Evolutionary conservation across 2,888 invertebrate genomes (phyloP).

Genomic region (Lottia gigantea): DNA sequence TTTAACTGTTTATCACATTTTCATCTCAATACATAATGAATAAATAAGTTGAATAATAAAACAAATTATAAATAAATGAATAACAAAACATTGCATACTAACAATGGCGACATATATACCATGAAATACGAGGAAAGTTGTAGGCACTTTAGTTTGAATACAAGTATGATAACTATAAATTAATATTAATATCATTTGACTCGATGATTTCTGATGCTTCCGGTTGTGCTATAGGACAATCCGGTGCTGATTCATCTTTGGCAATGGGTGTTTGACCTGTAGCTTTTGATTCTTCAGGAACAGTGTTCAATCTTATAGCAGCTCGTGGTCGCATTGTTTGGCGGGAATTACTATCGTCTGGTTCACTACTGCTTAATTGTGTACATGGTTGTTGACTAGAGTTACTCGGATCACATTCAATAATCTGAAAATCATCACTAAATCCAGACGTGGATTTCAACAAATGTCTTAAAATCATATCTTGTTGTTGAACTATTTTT

Average conservation of each 20-base stretch:
- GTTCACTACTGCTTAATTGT: not conserved
- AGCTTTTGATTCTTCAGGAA: constrained; percentile 6
- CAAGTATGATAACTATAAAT: not conserved
- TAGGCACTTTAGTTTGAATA: not conserved
- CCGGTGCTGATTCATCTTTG: not conserved
- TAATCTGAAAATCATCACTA: not conserved
- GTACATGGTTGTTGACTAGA: not conserved
- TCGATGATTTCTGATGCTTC: constrained; percentile 7
- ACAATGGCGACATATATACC: constrained; percentile 1
- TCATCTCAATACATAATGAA: too few relatives aligned
- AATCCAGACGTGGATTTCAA: not conserved
- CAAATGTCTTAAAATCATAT: constrained; percentile 15
- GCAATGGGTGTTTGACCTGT: not conserved
- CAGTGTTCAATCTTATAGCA: not conserved
- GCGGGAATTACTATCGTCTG: not conserved
- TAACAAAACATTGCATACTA: constrained; percentile 1
- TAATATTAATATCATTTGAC: not conserved
- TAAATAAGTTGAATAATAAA: too few relatives aligned
- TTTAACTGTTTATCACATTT: too few relatives aligned
- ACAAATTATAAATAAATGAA: too few relatives aligned
- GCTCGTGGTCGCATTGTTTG: not conserved
- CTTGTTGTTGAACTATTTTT: constrained; percentile 23
- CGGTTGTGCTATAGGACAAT: not conserved
- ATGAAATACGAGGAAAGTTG: not conserved
- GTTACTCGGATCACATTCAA: not conserved